phyloP scores from a whole-genome alignment of 2,888 invertebrate species.

The Epicampocera succincta region DNA sequence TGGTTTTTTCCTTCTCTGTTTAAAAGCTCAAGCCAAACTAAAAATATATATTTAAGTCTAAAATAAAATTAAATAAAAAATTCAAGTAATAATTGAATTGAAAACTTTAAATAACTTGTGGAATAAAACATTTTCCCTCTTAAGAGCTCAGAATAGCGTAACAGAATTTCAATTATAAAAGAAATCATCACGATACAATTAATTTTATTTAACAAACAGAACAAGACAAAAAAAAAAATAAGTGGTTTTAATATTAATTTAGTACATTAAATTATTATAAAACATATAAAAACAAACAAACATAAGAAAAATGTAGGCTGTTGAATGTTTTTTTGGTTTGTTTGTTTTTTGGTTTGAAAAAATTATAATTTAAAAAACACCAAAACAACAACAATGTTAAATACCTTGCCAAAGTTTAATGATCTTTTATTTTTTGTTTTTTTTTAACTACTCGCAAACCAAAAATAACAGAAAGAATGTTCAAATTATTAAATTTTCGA shows the following conservation, averaged over 20 bases:
- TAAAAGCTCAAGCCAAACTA: no score
- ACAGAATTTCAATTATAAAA: constrained; percentile 13
- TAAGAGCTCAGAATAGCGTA: neutral
- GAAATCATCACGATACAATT: constrained; percentile 7
- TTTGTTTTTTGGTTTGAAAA: no score
- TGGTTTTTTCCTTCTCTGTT: no score
- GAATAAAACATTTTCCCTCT: neutral
- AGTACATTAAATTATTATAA: neutral
- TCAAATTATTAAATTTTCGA: neutral
- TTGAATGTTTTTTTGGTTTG: neutral
- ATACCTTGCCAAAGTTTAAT: neutral
- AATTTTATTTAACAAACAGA: neutral
- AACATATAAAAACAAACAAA: neutral
- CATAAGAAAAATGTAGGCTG: neutral
- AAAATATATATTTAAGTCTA: no score
- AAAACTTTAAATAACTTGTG: neutral
- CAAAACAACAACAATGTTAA: neutral
- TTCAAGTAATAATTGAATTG: neutral
- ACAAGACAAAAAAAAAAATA: neutral
- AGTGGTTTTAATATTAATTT: neutral
- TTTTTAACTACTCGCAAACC: neutral
- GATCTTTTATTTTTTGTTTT: constrained; percentile 3
- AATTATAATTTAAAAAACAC: no score
- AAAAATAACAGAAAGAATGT: neutral
- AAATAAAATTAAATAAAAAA: no score